Conservation (phyloP, 1,140 invertebrate species). For the Leptoteleia sp. region DNA sequence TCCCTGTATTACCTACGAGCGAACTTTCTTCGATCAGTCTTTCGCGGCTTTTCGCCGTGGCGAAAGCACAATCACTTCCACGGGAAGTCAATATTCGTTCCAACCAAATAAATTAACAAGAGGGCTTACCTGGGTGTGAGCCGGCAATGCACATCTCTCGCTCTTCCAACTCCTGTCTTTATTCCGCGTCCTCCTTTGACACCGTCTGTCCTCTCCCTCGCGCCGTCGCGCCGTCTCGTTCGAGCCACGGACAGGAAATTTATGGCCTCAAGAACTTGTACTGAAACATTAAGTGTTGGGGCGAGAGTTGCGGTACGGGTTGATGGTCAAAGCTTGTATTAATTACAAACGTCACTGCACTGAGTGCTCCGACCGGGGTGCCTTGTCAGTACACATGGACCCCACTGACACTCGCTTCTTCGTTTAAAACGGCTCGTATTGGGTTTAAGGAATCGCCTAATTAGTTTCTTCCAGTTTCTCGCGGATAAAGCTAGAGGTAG, state of each 20-base stretch:
- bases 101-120: conserved; percentile 59
- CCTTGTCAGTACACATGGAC: conserved; percentile 32
- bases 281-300: conserved; percentile 66
- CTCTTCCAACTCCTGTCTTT: conserved; percentile 11
- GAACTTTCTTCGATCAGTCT: conserved; percentile 44
- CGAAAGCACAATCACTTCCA: conserved; percentile 47
- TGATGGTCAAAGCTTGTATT: conserved; percentile 77
- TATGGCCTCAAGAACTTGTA: conserved; percentile 64
- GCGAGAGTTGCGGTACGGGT: conserved; percentile 63
- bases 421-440: no score
- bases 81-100: conserved; percentile 51
- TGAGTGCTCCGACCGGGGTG: conserved; percentile 37
- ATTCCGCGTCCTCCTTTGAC: not conserved
- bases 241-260: conserved; percentile 42
- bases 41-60: conserved; percentile 9
- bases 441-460: no score
- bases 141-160: conserved; percentile 32
- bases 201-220: conserved; percentile 4
- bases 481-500: no score
- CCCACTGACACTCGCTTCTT: conserved; percentile 37
- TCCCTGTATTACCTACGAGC: no score
- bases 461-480: no score
- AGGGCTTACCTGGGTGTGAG: conserved; percentile 37
- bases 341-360: conserved; percentile 72
- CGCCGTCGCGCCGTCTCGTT: conserved; percentile 2